These are phyloP conservation scores for Opisthocomus hoazin DNA, from an alignment of 2,113 vertebrate species.

Conservation along the genomic window DNA sequence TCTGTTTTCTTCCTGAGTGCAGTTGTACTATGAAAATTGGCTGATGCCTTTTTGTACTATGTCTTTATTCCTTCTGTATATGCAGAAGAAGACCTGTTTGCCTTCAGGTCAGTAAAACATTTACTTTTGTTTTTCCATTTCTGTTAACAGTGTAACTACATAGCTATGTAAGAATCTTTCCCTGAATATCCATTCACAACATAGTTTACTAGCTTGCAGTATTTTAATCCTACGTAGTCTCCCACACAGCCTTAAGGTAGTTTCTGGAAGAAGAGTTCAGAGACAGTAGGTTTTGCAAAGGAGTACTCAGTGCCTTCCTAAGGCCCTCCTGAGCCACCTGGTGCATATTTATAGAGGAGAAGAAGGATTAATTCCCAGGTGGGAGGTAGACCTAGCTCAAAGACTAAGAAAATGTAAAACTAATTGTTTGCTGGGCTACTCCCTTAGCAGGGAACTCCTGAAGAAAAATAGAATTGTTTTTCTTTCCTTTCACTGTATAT, in stretches of 20 bases:
- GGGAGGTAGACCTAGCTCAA: neutral
- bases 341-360: neutral
- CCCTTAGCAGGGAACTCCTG: neutral
- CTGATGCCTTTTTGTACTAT: neutral
- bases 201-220: neutral
- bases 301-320: neutral
- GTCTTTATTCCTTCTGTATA: neutral
- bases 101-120: neutral
- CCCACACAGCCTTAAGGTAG: neutral
- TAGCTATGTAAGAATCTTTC: neutral
- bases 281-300: neutral
- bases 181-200: neutral
- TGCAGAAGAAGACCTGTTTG: neutral
- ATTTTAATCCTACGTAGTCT: neutral
- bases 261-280: neutral
- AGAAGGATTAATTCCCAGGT: neutral
- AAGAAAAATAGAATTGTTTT: neutral
- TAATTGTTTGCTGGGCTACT: neutral
- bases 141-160: neutral
- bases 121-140: neutral
- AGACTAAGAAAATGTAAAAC: neutral
- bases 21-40: neutral
- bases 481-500: neutral
- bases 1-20: neutral
- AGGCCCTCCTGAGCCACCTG: neutral